Conservation (phyloP, 2,797 vertebrate species). For the Enteromius paludinosus region DNA sequence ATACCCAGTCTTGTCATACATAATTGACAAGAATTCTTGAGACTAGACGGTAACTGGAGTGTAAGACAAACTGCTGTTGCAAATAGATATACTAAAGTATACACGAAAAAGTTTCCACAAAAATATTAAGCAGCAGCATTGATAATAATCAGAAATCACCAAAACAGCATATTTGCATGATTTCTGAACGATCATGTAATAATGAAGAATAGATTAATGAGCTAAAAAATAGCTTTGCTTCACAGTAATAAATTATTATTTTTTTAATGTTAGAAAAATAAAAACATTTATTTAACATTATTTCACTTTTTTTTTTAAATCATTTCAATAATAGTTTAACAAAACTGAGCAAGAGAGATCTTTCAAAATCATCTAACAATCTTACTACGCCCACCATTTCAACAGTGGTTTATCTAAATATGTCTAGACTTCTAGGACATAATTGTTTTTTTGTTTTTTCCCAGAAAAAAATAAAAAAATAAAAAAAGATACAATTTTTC, state of each 20-base stretch:
- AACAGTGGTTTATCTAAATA: background rate
- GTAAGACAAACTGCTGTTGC: background rate
- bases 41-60: background rate
- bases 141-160: background rate
- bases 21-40: background rate
- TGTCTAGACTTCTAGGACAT: background rate
- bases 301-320: background rate
- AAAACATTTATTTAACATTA: background rate
- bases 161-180: background rate
- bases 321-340: background rate
- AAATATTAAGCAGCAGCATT: background rate
- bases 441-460: background rate
- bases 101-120: background rate
- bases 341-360: background rate
- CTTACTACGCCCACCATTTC: background rate
- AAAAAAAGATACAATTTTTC: background rate
- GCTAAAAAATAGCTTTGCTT: background rate
- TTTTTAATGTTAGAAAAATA: background rate
- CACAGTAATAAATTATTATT: background rate
- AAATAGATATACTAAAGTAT: background rate
- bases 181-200: background rate
- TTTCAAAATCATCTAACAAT: background rate
- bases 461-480: background rate
- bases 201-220: background rate
- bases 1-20: background rate